These are phyloP conservation scores for Spongilla lacustris DNA, from an alignment of 37 sponge, comb jelly and placozoan species.

Conservation along the genomic window DNA sequence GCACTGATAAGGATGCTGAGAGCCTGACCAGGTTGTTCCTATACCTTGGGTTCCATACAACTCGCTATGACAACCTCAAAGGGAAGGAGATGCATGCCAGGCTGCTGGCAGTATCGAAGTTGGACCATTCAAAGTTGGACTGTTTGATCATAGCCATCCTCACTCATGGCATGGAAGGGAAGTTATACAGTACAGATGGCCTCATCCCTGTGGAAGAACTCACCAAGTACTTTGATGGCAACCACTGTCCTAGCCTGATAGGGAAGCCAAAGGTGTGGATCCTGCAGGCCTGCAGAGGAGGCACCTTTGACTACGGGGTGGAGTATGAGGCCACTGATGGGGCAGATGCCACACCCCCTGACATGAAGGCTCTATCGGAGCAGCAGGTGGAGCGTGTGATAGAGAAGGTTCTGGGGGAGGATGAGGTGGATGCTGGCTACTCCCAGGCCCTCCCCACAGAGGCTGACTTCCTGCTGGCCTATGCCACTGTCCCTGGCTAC, in stretches of 20 bases:
- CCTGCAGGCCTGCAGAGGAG: constrained; percentile 84
- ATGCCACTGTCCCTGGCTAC: constrained; percentile 89
- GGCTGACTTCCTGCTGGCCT: constrained; percentile 82
- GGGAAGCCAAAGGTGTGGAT: constrained; percentile 94
- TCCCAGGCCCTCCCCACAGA: constrained; percentile 82
- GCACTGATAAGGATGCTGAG: constrained; percentile 78
- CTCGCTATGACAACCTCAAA: constrained; percentile 52
- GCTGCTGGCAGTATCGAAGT: constrained; percentile 10
- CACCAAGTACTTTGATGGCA: constrained; percentile 70
- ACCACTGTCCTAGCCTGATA: constrained; percentile 72
- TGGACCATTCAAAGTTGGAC: constrained; percentile 68
- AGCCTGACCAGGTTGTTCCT: constrained; percentile 44
- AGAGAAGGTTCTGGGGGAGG: not conserved
- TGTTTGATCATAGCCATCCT: constrained; percentile 71
- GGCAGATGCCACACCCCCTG: constrained; percentile 31
- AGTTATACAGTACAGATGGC: constrained; percentile 83
- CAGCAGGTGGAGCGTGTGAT: not conserved
- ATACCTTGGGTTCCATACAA: constrained; percentile 58
- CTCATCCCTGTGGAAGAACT: constrained; percentile 65
- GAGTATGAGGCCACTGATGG: not conserved
- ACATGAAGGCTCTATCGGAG: not conserved
- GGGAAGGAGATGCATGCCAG: constrained; percentile 11
- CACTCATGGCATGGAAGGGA: constrained; percentile 77
- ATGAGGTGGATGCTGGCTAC: no score
- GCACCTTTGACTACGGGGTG: constrained; percentile 77